Percentiles rank a stretch among this genome's conserved stretches.
These are phyloP conservation scores for Parthenolecanium corni DNA, from an alignment of 2,888 invertebrate genomes.

Conservation along the genomic window DNA sequence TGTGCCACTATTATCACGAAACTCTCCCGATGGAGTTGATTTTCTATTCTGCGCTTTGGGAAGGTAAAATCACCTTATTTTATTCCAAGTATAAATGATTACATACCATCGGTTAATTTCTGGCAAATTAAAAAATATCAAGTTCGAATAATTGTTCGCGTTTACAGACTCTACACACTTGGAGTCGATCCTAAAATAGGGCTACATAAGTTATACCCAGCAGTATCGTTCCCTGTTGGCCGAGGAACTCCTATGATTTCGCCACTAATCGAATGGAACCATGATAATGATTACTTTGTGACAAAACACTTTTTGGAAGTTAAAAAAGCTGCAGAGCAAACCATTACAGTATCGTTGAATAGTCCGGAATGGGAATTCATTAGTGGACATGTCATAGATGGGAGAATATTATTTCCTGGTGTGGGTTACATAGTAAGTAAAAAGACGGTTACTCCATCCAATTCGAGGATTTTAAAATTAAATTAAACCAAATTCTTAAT, in stretches of 20 bases:
- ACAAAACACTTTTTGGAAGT: not conserved
- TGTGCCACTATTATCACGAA: slow-evolving; percentile 60
- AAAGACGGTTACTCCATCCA: too few species aligned
- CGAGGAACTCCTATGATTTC: slow-evolving; percentile 46
- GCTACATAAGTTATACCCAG: slow-evolving; percentile 43
- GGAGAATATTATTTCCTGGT: slow-evolving; percentile 2
- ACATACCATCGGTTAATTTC: too few species aligned
- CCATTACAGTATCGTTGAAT: not conserved
- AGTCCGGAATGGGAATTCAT: not conserved
- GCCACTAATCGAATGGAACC: slow-evolving; percentile 47
- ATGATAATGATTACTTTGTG: slow-evolving; percentile 43
- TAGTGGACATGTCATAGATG: slow-evolving; percentile 3
- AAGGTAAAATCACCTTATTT: slow-evolving; percentile 40
- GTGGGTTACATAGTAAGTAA: slow-evolving; percentile 5
- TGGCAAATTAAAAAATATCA: too few species aligned
- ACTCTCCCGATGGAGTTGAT: slow-evolving; percentile 41
- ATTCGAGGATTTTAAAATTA: too few species aligned
- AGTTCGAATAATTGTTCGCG: too few species aligned
- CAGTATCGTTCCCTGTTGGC: slow-evolving; percentile 44
- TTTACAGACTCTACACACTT: slow-evolving; percentile 43
- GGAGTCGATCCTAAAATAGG: slow-evolving; percentile 41
- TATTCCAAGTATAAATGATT: not conserved
- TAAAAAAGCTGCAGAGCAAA: not conserved
- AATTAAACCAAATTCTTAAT: too few species aligned
- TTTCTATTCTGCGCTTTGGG: slow-evolving; percentile 52